Evolutionary conservation across 2,888 invertebrate genomes (phyloP), one percentile per base, ranked within the genome.

Genomic region (Rhaphigaster nebulosa): DNA sequence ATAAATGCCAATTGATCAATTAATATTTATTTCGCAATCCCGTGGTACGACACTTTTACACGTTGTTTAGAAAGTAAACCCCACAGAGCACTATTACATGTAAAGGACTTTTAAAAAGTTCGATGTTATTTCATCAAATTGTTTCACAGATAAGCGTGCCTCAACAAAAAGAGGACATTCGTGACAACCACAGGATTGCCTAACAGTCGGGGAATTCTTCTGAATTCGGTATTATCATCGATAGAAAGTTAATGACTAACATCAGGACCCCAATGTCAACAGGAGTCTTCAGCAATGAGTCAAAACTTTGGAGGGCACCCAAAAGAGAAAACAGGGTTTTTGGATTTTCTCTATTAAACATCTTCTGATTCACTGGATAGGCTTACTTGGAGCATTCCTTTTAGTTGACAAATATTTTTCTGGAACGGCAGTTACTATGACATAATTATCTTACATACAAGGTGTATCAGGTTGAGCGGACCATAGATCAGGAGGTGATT

Each of bases 221-320:
- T 29, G 65, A 65, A 18, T 34, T 34, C 70, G 38, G 0, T 20
- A 76, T 34, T 76, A 10, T 76, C 70, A 29, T 15, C 18, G 34
- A 20, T 20, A 38, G 70, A 76, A 34, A 76, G 70, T 76, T 76
- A 76, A 76, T 76, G 70, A 76, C 70, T 76, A 38, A 38, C 34
- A 34, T 70, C 34, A 38, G 38, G 34, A 38, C 2, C 4, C 70
- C 34, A 76, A 76, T 76, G 70, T 76, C 70, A 76, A 76, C 70
- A 38, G 70, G 70, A 76, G 70, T 76, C 70, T 76, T 76, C 70
- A 20, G 38, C 45, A 45, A 13, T 84, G 84, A 84, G 84, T 84
- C 84, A 45, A 45, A 13, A n/a, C n/a, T 45, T 84, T 84, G 45
- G 84, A 84, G 41, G 84, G 15, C n/a, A 2, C 45, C 50, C 0